These are phyloP conservation scores for Nephrotoma appendiculata DNA, from an alignment of 2,888 invertebrate genomes.

Conservation along the genomic window DNA sequence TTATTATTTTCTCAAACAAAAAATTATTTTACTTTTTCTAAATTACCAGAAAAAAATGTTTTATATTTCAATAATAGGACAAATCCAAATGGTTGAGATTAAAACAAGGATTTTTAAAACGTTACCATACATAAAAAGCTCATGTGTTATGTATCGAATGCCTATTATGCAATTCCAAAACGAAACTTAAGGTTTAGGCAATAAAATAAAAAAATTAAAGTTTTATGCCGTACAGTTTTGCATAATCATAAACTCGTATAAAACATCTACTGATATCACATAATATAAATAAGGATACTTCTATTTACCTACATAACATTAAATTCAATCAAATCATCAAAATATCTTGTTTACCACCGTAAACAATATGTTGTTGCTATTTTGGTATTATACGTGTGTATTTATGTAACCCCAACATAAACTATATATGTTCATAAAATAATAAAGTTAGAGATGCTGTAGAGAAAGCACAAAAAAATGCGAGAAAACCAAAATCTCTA, in stretches of 20 bases:
- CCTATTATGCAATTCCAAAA: background rate
- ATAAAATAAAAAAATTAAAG: background rate
- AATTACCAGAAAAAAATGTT: background rate
- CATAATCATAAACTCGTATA: background rate
- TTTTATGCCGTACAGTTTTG: background rate
- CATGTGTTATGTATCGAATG: background rate
- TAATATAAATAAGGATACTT: background rate
- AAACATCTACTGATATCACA: background rate
- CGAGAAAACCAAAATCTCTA: background rate
- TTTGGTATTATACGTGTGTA: background rate
- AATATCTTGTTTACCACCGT: background rate
- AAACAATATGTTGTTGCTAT: background rate
- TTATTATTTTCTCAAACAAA: background rate
- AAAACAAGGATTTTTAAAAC: background rate
- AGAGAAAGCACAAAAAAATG: background rate
- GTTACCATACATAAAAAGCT: background rate
- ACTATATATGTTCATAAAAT: background rate
- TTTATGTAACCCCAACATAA: background rate
- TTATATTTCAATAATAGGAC: background rate
- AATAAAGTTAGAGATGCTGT: background rate
- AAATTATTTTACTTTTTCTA: background rate
- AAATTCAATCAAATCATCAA: background rate
- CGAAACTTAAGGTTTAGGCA: background rate
- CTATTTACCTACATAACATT: background rate
- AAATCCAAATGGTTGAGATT: background rate